A percentile compares a stretch with the other conserved stretches of the same genome.
phyloP scores from a whole-genome alignment of 2,888 invertebrate genomes.

The Platerodrilus igneus region DNA sequence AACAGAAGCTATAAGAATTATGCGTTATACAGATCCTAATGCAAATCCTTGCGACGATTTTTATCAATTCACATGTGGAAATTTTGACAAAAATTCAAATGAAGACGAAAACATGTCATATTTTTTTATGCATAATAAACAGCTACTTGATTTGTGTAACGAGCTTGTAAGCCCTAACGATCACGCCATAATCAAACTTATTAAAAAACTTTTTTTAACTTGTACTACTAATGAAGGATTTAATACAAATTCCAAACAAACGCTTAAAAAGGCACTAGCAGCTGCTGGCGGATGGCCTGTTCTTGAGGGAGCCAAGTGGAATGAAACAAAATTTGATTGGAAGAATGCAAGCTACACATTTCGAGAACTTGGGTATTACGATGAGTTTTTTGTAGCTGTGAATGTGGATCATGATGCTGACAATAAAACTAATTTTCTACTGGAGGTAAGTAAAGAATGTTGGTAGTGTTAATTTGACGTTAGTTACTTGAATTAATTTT shows the following conservation, averaged over 20 bases:
- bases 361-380: conserved; percentile 38
- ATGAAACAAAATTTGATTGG: conserved; percentile 43
- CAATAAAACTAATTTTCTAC: too few relatives aligned
- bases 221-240: conserved; percentile 41
- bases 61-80: conserved; percentile 15
- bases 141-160: conserved; percentile 16
- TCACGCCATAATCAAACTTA: conserved; percentile 24
- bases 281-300: conserved; percentile 59
- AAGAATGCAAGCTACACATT: conserved; percentile 38
- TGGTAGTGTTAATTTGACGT: too few relatives aligned
- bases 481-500: too few relatives aligned
- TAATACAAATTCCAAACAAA: conserved; percentile 37
- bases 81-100: conserved; percentile 9
- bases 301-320: conserved; percentile 49
- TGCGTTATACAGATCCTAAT: conserved; percentile 6
- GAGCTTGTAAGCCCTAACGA: conserved; percentile 21
- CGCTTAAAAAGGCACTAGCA: conserved; percentile 42
- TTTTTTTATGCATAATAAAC: too few relatives aligned
- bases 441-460: too few relatives aligned
- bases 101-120: too few relatives aligned
- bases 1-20: conserved; percentile 12
- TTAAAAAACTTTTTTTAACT: conserved; percentile 33
- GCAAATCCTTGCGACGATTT: conserved; percentile 17
- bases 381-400: conserved; percentile 38
- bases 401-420: conserved; percentile 4